These are phyloP conservation scores for Bursaphelenchus mucronatus DNA, from an alignment of 1,140 invertebrate genomes.

Conservation along the genomic window DNA sequence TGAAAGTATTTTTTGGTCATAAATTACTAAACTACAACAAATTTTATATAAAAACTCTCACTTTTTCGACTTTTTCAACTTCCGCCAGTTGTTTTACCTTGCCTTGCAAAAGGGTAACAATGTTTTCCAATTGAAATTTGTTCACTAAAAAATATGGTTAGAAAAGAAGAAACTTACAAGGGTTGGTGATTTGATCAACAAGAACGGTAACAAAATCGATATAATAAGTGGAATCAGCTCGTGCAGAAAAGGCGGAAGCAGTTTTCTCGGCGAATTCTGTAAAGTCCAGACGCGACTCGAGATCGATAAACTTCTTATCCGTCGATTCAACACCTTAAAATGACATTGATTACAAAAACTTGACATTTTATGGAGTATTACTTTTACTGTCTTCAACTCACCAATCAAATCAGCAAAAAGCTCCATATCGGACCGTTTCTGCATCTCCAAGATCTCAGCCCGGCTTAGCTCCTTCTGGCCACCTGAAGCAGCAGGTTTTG, in stretches of 20 bases:
- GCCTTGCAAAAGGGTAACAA: slow-evolving; percentile 14
- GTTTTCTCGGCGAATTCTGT: slow-evolving; percentile 31
- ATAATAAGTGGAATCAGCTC: slow-evolving; percentile 19
- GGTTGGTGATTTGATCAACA: slow-evolving; percentile 24
- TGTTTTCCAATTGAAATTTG: slow-evolving; percentile 34
- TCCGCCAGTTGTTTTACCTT: slow-evolving; percentile 6
- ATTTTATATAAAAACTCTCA: too few relatives aligned
- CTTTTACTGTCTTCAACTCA: slow-evolving; percentile 14
- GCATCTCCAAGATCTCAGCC: slow-evolving; percentile 26
- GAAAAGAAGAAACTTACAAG: slow-evolving; percentile 22
- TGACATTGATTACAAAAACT: slow-evolving; percentile 1
- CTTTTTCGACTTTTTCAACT: too few relatives aligned
- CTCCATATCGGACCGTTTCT: slow-evolving; percentile 26
- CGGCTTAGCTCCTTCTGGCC: slow-evolving; percentile 14
- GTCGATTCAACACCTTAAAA: slow-evolving; percentile 30
- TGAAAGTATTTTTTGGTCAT: neutral
- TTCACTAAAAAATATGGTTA: slow-evolving; percentile 37
- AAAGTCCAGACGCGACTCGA: slow-evolving; percentile 26
- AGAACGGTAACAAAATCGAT: slow-evolving; percentile 22
- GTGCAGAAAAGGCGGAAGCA: slow-evolving; percentile 13
- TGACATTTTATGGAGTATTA: neutral
- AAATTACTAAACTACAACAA: neutral
- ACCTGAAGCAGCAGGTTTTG: slow-evolving; percentile 9
- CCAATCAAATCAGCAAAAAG: slow-evolving; percentile 34
- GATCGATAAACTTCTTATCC: slow-evolving; percentile 29